Evolutionary conservation across 2,797 vertebrate genomes (phyloP), one percentile per base, ranked within the genome.

Genomic region (Graptemys geographica): DNA sequence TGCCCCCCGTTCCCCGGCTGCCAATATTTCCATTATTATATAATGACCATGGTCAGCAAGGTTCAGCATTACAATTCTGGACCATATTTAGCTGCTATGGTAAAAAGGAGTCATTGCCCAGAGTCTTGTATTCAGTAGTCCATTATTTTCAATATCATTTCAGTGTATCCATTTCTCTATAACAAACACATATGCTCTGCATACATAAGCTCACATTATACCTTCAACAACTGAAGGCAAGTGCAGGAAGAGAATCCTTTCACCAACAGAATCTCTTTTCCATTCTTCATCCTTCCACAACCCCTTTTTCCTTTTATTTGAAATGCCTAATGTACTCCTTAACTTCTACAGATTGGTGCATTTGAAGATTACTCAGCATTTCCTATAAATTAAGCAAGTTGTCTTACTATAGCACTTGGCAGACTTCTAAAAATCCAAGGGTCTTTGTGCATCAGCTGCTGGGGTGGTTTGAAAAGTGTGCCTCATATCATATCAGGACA

Each of bases 91-190:
- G 79, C 88, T 74, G 49, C 31, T 55, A 12, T 89, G 47, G 51
- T 91, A 83, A 84, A 90, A 92, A 82, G 33, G 90, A 15, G 51
- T 18, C 65, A 59, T 69, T 52, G 16, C 41, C 89, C 18, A 90
- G 84, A 83, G 31, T 28, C 82, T 79, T 87, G 81, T 87, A 69
- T 87, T 4, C 37, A 94, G 76, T 49, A 74, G 8, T 76, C 10
- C 81, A 88, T 91, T 92, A 92, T 83, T 84, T 79, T 8, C 72
- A 62, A 25, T 83, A 37, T 51, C 33, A 76, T 91, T 94, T 84
- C 23, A 89, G 53, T 83, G 8, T 5, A 92, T 47, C 11, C 76
- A 72, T 90, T 94, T 87, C 11, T 19, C 78, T 7, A 41, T 41
- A 62, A 0, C 0, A 87, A 8, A 76, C 1, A 21, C 37, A 21